Evolutionary conservation across 2,113 vertebrate species (phyloP).

Genomic region (Neodon shergylaensis): DNA sequence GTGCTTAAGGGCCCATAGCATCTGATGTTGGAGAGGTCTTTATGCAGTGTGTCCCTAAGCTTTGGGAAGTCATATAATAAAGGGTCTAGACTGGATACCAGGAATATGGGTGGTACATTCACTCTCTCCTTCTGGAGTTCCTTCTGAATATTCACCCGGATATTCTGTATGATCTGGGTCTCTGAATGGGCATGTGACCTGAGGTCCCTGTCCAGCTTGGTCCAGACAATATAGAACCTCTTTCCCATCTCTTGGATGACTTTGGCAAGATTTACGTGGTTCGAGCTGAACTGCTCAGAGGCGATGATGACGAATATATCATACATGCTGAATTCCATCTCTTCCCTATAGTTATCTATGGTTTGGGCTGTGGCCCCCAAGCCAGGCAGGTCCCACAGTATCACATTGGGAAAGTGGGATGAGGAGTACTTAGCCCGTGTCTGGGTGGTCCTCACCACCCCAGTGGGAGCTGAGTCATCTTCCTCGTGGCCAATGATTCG

Average conservation of each 20-base stretch:
- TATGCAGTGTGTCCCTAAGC: background rate
- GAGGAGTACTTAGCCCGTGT: constrained; percentile 61
- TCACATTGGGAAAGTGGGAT: constrained; percentile 54
- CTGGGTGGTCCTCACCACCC: constrained; percentile 63
- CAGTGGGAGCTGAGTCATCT: constrained; percentile 61
- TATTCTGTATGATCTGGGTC: background rate
- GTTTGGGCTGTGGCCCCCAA: constrained; percentile 19
- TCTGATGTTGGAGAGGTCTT: background rate
- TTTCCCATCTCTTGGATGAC: constrained; percentile 59
- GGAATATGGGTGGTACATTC: background rate
- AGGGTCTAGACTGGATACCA: constrained; percentile 42
- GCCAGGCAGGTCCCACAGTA: constrained; percentile 82
- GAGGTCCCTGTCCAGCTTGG: constrained; percentile 54
- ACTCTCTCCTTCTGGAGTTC: background rate
- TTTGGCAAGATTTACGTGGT: constrained; percentile 67
- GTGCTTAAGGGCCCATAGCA: background rate
- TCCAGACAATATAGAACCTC: constrained; percentile 64
- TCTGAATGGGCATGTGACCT: background rate
- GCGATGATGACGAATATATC: constrained; percentile 79
- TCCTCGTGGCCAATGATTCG: constrained; percentile 67
- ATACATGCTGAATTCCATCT: constrained; percentile 63
- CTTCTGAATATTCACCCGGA: background rate
- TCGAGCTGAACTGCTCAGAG: constrained; percentile 62
- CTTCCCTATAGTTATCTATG: constrained; percentile 35
- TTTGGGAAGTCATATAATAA: background rate